Evolutionary conservation across 2,888 invertebrate genomes (phyloP), one percentile per base, ranked within the genome.

Genomic region (Gasteruption jaculator): DNA sequence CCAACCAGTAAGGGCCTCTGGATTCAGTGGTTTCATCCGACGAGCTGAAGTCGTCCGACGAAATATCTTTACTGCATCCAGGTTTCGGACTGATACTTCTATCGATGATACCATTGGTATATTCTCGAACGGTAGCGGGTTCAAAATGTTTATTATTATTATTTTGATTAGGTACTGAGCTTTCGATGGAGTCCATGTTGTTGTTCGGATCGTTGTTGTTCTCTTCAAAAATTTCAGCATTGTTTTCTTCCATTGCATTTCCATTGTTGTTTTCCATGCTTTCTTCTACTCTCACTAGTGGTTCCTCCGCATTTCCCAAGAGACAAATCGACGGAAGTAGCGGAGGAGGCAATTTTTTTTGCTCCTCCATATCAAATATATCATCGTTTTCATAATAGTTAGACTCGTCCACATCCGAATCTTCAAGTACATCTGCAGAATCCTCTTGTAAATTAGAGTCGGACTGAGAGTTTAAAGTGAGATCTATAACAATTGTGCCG

Each of bases 121-220:
- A n/a, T n/a, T n/a, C n/a, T n/a, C n/a, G n/a, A n/a, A n/a, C n/a
- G n/a, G n/a, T n/a, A n/a, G n/a, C n/a, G n/a, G n/a, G n/a, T n/a
- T n/a, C n/a, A n/a, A n/a, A n/a, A n/a, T n/a, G n/a, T n/a, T n/a
- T n/a, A n/a, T n/a, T n/a, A n/a, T n/a, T n/a, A n/a, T n/a, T n/a
- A n/a, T n/a, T n/a, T n/a, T n/a, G n/a, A n/a, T n/a, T n/a, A n/a
- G n/a, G n/a, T n/a, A n/a, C n/a, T n/a, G n/a, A n/a, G n/a, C n/a
- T 42, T 30, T 46, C 41, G 14, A 35, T 46, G 18, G 41, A 46
- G 36, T 54, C 56, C 31, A 56, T 50, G 36, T 62, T 62, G 39
- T 61, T 63, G 33, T 62, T 62, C 0, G 60, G 56, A 43, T 62
- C 62, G 27, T 62, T 63, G 30, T 65, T 62, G 33, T 61, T 64